phyloP scores from a whole-genome alignment of 2,888 invertebrate genomes.

The Melinopterus prodromus region DNA sequence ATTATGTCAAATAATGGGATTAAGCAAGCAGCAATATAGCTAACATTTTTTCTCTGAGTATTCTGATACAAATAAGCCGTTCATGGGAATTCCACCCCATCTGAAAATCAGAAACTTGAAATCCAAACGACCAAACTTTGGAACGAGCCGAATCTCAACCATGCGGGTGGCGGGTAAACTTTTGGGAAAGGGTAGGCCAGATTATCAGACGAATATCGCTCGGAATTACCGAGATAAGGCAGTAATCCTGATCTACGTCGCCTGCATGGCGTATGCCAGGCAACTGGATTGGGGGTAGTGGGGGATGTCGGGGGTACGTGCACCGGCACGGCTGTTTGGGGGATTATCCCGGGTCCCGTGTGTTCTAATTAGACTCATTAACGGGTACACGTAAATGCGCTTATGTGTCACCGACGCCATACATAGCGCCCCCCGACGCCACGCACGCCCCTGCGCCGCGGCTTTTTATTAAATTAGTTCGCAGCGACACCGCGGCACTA shows the following conservation, averaged over 20 bases:
- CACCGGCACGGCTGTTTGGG: conserved; percentile 36
- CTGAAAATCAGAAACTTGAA: not conserved
- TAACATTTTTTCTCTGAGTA: not conserved
- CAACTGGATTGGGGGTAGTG: not conserved
- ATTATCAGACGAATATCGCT: conserved; percentile 37
- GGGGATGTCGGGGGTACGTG: not conserved
- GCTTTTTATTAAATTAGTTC: conserved; percentile 20
- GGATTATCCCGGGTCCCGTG: conserved; percentile 28
- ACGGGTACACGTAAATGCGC: conserved; percentile 57
- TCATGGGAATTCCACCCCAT: not conserved
- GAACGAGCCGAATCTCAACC: not conserved
- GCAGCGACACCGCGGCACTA: conserved; percentile 7
- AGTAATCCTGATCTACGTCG: conserved; percentile 36
- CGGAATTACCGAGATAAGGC: conserved; percentile 34
- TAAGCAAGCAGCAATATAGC: no score
- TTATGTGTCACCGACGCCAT: conserved; percentile 42
- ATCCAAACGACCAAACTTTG: not conserved
- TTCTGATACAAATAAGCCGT: not conserved
- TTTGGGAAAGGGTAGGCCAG: conserved; percentile 14
- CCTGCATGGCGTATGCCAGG: conserved; percentile 27
- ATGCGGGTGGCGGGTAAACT: not conserved
- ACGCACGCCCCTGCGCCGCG: not conserved
- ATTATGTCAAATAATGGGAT: no score
- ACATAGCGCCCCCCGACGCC: not conserved
- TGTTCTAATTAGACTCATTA: conserved; percentile 57